A percentile compares a stretch with the other conserved stretches of the same genome.
phyloP scores from a whole-genome alignment of 2,888 invertebrate genomes.

The Quadriops clusia region DNA sequence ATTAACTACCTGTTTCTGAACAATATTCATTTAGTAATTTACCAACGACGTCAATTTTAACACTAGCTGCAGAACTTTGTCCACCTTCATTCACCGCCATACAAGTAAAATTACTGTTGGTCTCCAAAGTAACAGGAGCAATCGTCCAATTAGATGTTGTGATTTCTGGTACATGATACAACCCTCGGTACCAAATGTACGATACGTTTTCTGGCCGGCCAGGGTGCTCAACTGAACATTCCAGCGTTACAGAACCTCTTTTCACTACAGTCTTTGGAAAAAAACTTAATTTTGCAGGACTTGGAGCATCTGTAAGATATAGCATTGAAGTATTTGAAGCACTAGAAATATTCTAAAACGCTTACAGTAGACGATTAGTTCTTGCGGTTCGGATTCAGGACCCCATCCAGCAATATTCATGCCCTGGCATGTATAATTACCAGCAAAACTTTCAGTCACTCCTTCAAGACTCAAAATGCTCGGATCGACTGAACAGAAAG shows the following conservation, averaged over 20 bases:
- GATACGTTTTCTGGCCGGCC: conserved; percentile 68
- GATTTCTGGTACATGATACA: conserved; percentile 60
- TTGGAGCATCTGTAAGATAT: conserved; percentile 65
- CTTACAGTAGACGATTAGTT: conserved; percentile 73
- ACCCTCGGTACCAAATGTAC: conserved; percentile 73
- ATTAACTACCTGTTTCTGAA: background rate
- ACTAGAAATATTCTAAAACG: conserved; percentile 17
- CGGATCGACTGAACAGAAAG: conserved; percentile 77
- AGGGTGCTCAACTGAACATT: conserved; percentile 70
- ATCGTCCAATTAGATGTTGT: conserved; percentile 68
- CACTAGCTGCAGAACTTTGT: conserved; percentile 54
- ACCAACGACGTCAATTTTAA: conserved; percentile 61
- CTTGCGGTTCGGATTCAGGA: conserved; percentile 59
- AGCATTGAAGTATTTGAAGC: background rate
- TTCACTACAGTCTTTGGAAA: conserved; percentile 69
- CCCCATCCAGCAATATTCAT: conserved; percentile 86
- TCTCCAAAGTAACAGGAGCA: conserved; percentile 72
- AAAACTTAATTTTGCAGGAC: conserved; percentile 64
- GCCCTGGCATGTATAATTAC: conserved; percentile 88
- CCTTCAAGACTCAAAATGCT: conserved; percentile 73
- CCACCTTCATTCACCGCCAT: conserved; percentile 78
- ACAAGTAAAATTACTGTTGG: conserved; percentile 83
- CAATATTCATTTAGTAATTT: conserved; percentile 16
- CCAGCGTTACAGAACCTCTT: conserved; percentile 68
- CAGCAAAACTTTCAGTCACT: conserved; percentile 81